These are phyloP conservation scores for Meandrusa payeni DNA, from an alignment of 2,888 invertebrate species.

Conservation along the genomic window DNA sequence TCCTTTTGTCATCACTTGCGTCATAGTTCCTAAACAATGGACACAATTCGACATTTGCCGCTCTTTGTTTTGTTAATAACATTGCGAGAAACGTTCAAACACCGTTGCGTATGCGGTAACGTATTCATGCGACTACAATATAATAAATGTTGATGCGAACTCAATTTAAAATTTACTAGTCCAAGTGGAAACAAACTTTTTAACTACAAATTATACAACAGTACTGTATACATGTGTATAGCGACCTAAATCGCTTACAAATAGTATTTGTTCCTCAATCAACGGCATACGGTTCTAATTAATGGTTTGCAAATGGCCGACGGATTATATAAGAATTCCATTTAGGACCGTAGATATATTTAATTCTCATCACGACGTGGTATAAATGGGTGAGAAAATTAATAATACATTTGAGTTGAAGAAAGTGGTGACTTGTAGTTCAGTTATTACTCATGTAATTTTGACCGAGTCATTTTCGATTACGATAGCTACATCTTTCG, in stretches of 20 bases:
- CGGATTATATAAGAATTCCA: slow-evolving; percentile 17
- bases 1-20: slow-evolving; percentile 37
- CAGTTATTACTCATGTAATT: slow-evolving; percentile 2
- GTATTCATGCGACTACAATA: slow-evolving; percentile 12
- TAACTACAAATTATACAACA: neutral
- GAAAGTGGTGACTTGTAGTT: slow-evolving; percentile 10
- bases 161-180: slow-evolving; percentile 12
- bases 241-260: slow-evolving; percentile 5
- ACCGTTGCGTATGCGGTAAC: neutral
- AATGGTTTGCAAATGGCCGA: slow-evolving; percentile 5
- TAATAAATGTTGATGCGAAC: slow-evolving; percentile 6
- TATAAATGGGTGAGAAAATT: slow-evolving; percentile 18
- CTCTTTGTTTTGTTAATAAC: slow-evolving; percentile 22
- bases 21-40: slow-evolving; percentile 38
- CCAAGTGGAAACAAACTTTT: slow-evolving; percentile 1
- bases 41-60: slow-evolving; percentile 32
- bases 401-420: slow-evolving; percentile 21
- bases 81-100: slow-evolving; percentile 12
- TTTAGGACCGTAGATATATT: slow-evolving; percentile 6
- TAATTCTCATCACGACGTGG: slow-evolving; percentile 17
- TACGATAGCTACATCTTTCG: too few species aligned
- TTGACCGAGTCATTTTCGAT: neutral
- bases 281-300: slow-evolving; percentile 7
- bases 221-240: neutral
- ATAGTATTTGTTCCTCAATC: slow-evolving; percentile 8